phyloP scores from a whole-genome alignment of 2,888 invertebrate genomes.

The Sicus ferrugineus region DNA sequence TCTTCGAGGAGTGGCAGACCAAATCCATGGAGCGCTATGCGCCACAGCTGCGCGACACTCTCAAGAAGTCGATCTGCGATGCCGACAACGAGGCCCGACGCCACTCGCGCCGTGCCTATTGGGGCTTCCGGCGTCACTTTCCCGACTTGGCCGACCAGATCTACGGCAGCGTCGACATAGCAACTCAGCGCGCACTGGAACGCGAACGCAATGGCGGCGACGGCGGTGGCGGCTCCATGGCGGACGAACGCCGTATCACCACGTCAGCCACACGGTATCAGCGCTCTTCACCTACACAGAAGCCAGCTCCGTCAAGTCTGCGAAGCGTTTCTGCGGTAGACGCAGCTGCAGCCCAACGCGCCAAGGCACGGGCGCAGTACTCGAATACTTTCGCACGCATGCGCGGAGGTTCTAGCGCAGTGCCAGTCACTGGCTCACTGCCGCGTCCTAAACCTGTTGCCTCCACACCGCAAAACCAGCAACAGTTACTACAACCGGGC shows the following conservation, averaged over 20 bases:
- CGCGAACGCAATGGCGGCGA: conserved; percentile 65
- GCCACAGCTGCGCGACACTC: conserved; percentile 78
- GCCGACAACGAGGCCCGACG: conserved; percentile 91
- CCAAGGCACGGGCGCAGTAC: conserved; percentile 83
- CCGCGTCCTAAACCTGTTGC: conserved; percentile 62
- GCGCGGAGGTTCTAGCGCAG: conserved; percentile 62
- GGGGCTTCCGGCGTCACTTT: conserved; percentile 89
- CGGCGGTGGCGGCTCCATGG: conserved; percentile 50
- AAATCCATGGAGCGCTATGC: conserved; percentile 84
- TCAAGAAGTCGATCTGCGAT: conserved; percentile 88
- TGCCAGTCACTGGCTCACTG: conserved; percentile 49
- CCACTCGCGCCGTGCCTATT: conserved; percentile 78
- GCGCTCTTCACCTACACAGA: conserved; percentile 53
- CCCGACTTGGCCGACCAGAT: conserved; percentile 88
- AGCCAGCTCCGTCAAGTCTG: conserved; percentile 65
- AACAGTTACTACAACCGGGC: conserved; percentile 67
- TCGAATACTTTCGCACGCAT: conserved; percentile 79
- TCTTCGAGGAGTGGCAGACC: conserved; percentile 89
- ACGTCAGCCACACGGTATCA: conserved; percentile 49
- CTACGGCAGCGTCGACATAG: conserved; percentile 82
- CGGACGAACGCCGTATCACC: conserved; percentile 50
- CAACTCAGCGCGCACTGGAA: conserved; percentile 70
- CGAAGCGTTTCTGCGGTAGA: conserved; percentile 94
- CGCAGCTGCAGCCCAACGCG: conserved; percentile 88
- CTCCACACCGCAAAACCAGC: conserved; percentile 63